Evolutionary conservation across 1,140 invertebrate species (phyloP).

Genomic region (Anthonomus grandis): DNA sequence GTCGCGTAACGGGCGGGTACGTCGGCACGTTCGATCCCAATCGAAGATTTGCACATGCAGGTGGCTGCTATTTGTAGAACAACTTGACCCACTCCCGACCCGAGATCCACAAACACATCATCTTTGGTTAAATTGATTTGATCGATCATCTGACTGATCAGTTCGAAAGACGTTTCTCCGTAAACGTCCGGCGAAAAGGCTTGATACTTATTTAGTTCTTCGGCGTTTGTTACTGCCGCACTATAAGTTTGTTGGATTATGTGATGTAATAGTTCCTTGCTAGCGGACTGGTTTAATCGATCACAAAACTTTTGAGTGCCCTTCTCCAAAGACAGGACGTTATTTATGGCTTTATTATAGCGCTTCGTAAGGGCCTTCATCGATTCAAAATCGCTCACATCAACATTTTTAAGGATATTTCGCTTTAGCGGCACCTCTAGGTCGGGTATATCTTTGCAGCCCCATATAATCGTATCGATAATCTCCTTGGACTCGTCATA

Average conservation of each 20-base stretch:
- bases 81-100: conserved; percentile 24
- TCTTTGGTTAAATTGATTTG: conserved; percentile 23
- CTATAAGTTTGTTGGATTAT: conserved; percentile 24
- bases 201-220: conserved; percentile 26
- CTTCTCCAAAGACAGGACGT: conserved; percentile 16
- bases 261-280: conserved; percentile 15
- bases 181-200: conserved; percentile 27
- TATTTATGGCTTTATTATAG: conserved; percentile 24
- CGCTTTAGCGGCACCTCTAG: conserved; percentile 20
- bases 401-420: conserved; percentile 22
- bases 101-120: conserved; percentile 25
- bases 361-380: conserved; percentile 22
- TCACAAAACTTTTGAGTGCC: conserved; percentile 26
- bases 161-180: conserved; percentile 24
- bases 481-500: conserved; percentile 23
- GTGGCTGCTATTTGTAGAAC: conserved; percentile 21
- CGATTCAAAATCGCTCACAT: conserved; percentile 16
- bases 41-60: conserved; percentile 6
- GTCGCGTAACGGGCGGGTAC: conserved; percentile 20
- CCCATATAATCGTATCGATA: conserved; percentile 22
- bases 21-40: conserved; percentile 23
- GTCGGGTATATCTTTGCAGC: conserved; percentile 24
- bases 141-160: conserved; percentile 22
- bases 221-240: conserved; percentile 21
- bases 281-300: conserved; percentile 15